Evolutionary conservation across 2,797 vertebrate genomes (phyloP).

Genomic region (Halcyon badia): DNA sequence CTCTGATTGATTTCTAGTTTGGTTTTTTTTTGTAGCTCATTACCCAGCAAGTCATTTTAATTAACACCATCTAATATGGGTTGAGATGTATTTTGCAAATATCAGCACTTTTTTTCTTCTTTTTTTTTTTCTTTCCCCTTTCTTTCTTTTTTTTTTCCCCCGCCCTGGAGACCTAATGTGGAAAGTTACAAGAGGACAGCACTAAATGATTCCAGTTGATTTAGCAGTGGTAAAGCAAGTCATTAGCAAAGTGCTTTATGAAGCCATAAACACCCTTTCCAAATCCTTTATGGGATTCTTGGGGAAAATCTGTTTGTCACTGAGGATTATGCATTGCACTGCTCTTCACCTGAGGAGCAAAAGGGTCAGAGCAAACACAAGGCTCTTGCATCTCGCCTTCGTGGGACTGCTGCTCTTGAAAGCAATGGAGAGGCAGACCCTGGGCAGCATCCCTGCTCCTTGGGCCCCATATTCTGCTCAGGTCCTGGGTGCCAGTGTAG

Average conservation of each 20-base stretch:
- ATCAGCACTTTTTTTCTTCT: slow-evolving; percentile 30
- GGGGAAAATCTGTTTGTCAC: neutral
- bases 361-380: accelerated
- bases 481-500: accelerated
- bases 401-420: neutral
- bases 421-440: accelerated
- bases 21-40: neutral
- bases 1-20: neutral
- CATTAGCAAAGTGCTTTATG: slow-evolving; percentile 53
- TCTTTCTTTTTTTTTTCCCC: accelerated
- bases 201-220: slow-evolving; percentile 1
- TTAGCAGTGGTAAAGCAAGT: slow-evolving; percentile 25
- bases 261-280: neutral
- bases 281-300: neutral
- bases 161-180: neutral
- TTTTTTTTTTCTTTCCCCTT: neutral
- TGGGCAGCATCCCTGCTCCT: accelerated
- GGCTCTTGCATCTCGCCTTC: accelerated
- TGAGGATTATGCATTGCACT: neutral
- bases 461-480: neutral
- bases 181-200: neutral
- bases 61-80: slow-evolving; percentile 45
- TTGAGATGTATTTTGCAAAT: slow-evolving; percentile 49
- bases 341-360: neutral
- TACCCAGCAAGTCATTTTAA: slow-evolving; percentile 64